These are phyloP conservation scores for Heteromyza rotundicornis DNA, from an alignment of 2,888 invertebrate species.

Conservation along the genomic window DNA sequence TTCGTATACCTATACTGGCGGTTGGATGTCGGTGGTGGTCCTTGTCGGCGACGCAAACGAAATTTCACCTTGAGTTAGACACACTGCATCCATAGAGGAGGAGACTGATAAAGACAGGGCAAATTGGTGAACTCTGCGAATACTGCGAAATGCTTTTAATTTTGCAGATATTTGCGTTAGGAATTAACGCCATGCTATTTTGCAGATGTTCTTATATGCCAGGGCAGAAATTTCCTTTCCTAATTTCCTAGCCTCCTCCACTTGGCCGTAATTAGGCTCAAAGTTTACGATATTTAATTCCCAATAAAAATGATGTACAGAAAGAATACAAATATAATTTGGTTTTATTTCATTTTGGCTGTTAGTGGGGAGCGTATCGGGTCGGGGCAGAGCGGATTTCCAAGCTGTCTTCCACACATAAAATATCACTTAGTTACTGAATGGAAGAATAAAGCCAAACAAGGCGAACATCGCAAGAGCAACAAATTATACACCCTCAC, in stretches of 20 bases:
- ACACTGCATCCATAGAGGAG: not conserved
- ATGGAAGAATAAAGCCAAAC: conserved; percentile 24
- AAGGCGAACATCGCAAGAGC: conserved; percentile 27
- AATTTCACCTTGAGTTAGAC: conserved; percentile 18
- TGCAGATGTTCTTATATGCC: no score
- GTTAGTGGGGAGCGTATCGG: not conserved
- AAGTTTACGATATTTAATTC: no score
- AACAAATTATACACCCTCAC: conserved; percentile 24
- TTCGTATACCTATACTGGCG: not conserved
- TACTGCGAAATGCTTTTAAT: conserved; percentile 48
- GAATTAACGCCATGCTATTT: no score
- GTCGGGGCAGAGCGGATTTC: no score
- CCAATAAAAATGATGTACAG: not conserved
- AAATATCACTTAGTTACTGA: no score
- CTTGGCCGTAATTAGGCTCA: no score
- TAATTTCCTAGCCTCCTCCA: no score
- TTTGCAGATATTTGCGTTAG: conserved; percentile 35
- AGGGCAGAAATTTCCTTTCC: not conserved
- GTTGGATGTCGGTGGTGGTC: conserved; percentile 3
- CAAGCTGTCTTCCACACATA: no score
- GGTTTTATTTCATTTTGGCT: not conserved
- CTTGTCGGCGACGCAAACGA: conserved; percentile 35
- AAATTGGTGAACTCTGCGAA: conserved; percentile 8
- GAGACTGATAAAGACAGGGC: not conserved
- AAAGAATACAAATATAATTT: no score